Evolutionary conservation across 2,797 vertebrate species (phyloP).

Genomic region (Nannoperca obscura): DNA sequence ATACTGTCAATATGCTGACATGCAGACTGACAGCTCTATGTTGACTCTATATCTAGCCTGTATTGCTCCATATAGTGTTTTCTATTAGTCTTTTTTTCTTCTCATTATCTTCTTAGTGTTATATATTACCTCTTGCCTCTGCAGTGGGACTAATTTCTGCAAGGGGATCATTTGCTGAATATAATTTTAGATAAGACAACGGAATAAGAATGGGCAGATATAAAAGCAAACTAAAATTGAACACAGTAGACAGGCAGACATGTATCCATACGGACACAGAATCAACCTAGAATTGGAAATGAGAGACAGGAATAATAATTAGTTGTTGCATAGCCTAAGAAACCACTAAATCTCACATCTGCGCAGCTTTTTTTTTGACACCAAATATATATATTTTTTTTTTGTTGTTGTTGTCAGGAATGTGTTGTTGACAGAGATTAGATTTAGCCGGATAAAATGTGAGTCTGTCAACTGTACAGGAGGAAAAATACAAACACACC

Average conservation of each 20-base stretch:
- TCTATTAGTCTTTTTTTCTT: background rate
- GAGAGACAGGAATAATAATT: conserved; percentile 24
- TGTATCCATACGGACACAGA: conserved; percentile 1
- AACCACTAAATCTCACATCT: conserved; percentile 1
- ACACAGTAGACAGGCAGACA: conserved; percentile 9
- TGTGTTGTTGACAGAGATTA: conserved; percentile 26
- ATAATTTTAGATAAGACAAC: conserved; percentile 42
- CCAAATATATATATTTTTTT: background rate
- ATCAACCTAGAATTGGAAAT: conserved; percentile 6
- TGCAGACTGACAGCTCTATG: background rate
- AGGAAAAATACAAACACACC: conserved; percentile 9
- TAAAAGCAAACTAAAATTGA: conserved; percentile 21
- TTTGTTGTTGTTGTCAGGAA: conserved; percentile 8
- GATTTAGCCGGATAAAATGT: conserved; percentile 11
- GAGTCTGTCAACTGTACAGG: conserved; percentile 8
- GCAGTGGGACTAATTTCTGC: conserved; percentile 13
- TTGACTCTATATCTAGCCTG: background rate
- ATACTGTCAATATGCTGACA: conserved; percentile 1
- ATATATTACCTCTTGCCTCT: conserved; percentile 1
- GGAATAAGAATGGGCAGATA: conserved; percentile 19
- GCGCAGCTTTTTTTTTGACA: conserved; percentile 19
- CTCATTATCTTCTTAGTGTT: conserved; percentile 2
- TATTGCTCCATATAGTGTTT: background rate
- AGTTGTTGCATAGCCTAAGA: conserved; percentile 31
- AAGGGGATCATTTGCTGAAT: conserved; percentile 17